Evolutionary conservation across 2,113 vertebrate genomes (phyloP).

Genomic region (Scopus umbretta): DNA sequence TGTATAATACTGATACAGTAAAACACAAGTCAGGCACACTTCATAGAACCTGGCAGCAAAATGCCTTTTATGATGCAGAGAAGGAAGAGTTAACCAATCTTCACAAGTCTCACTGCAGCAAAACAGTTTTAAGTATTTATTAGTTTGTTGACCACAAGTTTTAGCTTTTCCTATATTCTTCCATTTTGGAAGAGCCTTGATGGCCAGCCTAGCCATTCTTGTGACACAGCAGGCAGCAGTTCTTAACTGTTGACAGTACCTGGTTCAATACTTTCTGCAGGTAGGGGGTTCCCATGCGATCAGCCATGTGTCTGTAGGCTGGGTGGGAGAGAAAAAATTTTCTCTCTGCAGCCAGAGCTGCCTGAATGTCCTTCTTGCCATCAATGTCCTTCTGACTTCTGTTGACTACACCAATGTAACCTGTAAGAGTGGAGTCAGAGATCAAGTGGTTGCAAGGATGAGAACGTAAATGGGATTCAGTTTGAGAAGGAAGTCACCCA

Average conservation of each 20-base stretch:
- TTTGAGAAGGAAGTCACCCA: neutral
- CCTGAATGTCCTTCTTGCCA: slow-evolving; percentile 93
- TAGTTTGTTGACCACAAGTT: neutral
- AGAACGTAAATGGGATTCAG: neutral
- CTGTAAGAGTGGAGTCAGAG: slow-evolving; percentile 54
- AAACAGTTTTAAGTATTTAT: neutral
- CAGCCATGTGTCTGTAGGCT: slow-evolving; percentile 92
- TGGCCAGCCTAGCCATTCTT: neutral
- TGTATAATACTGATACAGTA: neutral
- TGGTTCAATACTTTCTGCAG: slow-evolving; percentile 96
- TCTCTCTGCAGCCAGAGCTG: slow-evolving; percentile 91
- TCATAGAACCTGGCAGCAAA: neutral
- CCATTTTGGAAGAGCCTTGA: neutral
- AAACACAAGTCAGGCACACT: neutral
- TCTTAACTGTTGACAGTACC: slow-evolving; percentile 68
- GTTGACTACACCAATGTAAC: slow-evolving; percentile 97
- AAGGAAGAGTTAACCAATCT: neutral
- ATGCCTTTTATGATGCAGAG: neutral
- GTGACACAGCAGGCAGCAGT: neutral
- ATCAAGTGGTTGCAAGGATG: neutral
- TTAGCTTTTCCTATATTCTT: neutral
- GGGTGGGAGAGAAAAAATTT: slow-evolving; percentile 98
- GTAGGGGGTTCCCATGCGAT: slow-evolving; percentile 97
- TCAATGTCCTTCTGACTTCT: slow-evolving; percentile 99
- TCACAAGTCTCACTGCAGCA: neutral